Evolutionary conservation across 2,113 vertebrate genomes (phyloP), one percentile per base, ranked within the genome.

Genomic region (Gopherus evgoodei): DNA sequence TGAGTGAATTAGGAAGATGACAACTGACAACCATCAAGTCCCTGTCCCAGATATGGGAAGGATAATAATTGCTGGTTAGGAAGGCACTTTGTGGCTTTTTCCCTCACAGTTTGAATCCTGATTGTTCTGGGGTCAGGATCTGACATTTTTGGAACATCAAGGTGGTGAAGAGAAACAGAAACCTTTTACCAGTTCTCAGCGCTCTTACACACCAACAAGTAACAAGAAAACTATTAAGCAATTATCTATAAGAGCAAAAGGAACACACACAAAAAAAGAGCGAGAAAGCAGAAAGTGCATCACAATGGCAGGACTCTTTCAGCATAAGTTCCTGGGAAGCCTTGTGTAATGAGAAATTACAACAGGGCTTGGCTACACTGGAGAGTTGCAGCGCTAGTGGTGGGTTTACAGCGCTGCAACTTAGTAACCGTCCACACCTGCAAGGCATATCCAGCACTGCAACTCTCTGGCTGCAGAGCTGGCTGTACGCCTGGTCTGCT

Each of bases 1-100:
- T 91, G 87, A 90, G 90, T 86, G 49, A 89, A 54, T 93, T 89
- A 31, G 59, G 82, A 90, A 89, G 69, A 35, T 96, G 94, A 97
- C 44, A 44, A 44, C 92, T 97, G 86, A 84, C 84, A 65, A 44
- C 35, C 42, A 42, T 94, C 95, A 95, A 91, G 47, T 76, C 57
- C 54, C 25, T 85, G 72, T 94, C 84, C 69, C 53, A 90, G 81
- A 88, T 13, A 59, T 6, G 86, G 93, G 91, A 95, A 94, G 54
- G 42, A 50, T 38, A 69, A 69, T n/a, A 69, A 19, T 22, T 69
- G 90, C 13, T 86, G 27, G 22, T 22, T 89, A 83, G 13, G 88
- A 90, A 0, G 3, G 62, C 1, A 0, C 83, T 83, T 83, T 85
- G 11, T 1, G 81, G 49, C 90, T 87, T 88, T 76, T 93, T 59